Evolutionary conservation across 2,888 invertebrate genomes (phyloP), one percentile per base, ranked within the genome.

Genomic region (Elaeidobius kamerunicus): DNA sequence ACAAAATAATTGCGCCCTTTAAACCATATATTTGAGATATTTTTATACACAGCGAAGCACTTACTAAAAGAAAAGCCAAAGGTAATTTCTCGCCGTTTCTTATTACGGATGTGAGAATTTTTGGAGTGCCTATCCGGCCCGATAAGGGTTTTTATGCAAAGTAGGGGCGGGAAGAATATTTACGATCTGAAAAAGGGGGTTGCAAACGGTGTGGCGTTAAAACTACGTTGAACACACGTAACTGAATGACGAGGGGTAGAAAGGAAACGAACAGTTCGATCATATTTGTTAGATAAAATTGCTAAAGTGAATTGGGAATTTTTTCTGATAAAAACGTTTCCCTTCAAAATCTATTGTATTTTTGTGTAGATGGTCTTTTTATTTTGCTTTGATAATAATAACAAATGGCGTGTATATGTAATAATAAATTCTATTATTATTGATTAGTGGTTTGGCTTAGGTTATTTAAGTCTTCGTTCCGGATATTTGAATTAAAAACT

Each of bases 131-230:
- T 14, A 14, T 46, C 38, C 46, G 47, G 32, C 39, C 28, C 39
- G 47, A 47, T 47, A 47, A 47, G 39, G 47, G 47, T 28, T 47
- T 47, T 47, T 47, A 47, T 47, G 47, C 38, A 47, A 47, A 47
- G 39, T 39, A 2, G 30, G 47, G 40, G 19, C 18, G 40, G 32
- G 38, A 47, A 47, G 28, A 47, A 47, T 47, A 39, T 47, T 47
- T 47, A 47, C 47, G 47, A 32, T 47, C 40, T 32, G n/a, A n/a
- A 11, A 35, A 20, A 19, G 44, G 20, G 32, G 20, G 15, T 23
- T 34, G 34, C 40, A 47, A 47, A 40, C 38, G 47, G 19, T n/a
- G n/a, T 39, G 40, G 47, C 32, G 47, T 47, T 47, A 47, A 39
- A 30, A 47, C 27, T 40, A 39, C 30, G 47, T 28, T 28, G 47